Conservation (phyloP, 1,140 invertebrate species). For the Batillaria attramentaria region DNA sequence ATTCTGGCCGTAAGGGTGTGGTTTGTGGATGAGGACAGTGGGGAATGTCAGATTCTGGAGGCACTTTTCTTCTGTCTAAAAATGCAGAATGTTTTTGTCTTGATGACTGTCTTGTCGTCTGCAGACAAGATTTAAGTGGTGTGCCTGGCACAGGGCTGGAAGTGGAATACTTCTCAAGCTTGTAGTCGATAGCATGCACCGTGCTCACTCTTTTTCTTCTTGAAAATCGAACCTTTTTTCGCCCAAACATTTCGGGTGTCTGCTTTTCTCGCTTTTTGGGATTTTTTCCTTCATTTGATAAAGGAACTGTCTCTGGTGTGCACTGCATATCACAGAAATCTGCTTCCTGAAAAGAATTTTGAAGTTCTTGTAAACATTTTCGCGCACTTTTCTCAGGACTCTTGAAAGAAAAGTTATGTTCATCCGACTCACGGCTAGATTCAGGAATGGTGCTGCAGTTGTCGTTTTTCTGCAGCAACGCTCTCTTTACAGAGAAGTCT, state of each 20-base stretch:
- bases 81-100: background rate
- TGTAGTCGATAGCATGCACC: conserved; percentile 5
- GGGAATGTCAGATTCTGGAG: too few species aligned
- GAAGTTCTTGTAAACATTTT: too few species aligned
- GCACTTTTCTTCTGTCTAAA: background rate
- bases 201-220: background rate
- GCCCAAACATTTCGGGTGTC: background rate
- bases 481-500: background rate
- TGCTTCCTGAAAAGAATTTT: too few species aligned
- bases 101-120: background rate
- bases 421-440: background rate
- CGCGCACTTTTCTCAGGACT: too few species aligned
- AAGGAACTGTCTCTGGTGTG: background rate
- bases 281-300: background rate
- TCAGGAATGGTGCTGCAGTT: background rate
- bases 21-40: background rate
- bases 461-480: background rate
- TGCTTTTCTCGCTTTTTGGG: too few species aligned
- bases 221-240: conserved; percentile 8
- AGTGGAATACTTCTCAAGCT: background rate
- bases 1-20: too few species aligned
- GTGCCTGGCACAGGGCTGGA: background rate
- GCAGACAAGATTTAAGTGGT: background rate
- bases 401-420: too few species aligned
- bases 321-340: too few species aligned